A percentile compares a stretch with the other conserved stretches of the same genome.
Evolutionary conservation across 1,140 invertebrate genomes (phyloP).

Genomic region (Macrocentrus cingulum): DNA sequence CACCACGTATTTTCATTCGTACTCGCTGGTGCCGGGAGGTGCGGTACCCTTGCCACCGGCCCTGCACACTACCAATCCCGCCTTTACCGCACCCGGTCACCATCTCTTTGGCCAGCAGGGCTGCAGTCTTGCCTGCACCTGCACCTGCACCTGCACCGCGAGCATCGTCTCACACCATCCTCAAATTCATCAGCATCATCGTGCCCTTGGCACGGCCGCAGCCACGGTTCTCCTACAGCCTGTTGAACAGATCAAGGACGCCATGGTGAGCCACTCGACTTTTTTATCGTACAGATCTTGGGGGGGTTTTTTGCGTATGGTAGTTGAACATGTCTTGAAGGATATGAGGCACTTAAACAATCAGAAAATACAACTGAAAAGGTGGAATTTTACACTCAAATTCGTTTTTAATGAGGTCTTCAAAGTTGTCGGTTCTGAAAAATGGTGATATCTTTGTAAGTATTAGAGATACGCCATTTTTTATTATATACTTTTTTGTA

Average conservation of each 20-base stretch:
- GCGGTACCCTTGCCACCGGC: constrained; percentile 51
- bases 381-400: too few species aligned
- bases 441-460: too few species aligned
- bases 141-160: constrained; percentile 49
- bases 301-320: too few species aligned
- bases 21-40: constrained; percentile 58
- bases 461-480: too few species aligned
- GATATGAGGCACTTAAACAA: too few species aligned
- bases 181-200: constrained; percentile 44
- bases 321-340: too few species aligned
- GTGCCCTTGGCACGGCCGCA: constrained; percentile 40
- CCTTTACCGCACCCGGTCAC: constrained; percentile 43
- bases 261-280: constrained; percentile 50
- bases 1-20: constrained; percentile 61
- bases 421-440: too few species aligned
- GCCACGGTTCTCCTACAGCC: constrained; percentile 54
- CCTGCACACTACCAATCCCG: constrained; percentile 41
- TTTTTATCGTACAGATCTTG: too few species aligned
- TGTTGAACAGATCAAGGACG: constrained; percentile 56
- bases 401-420: too few species aligned
- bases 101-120: constrained; percentile 46
- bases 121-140: constrained; percentile 50
- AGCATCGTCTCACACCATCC: constrained; percentile 44
- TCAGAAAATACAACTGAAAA: too few species aligned
- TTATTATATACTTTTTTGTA: too few species aligned